Evolutionary conservation across 2,113 vertebrate species (phyloP).

Genomic region (Megalops atlanticus): DNA sequence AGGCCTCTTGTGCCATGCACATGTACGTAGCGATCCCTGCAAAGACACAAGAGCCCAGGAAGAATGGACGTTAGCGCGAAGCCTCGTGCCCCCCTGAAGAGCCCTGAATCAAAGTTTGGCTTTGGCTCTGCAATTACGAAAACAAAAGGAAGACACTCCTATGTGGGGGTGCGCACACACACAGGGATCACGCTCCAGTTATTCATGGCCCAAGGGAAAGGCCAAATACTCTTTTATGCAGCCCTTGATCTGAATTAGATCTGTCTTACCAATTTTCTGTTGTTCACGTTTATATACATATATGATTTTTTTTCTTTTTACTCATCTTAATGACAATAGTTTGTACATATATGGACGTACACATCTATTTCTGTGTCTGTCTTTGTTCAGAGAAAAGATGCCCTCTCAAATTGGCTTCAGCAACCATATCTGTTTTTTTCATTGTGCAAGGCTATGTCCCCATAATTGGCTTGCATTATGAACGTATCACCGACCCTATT

Average conservation of each 20-base stretch:
- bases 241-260: background rate
- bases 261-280: background rate
- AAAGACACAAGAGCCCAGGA: constrained; percentile 40
- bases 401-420: background rate
- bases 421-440: background rate
- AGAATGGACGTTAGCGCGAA: background rate
- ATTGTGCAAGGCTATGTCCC: background rate
- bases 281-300: too few relatives aligned
- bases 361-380: background rate
- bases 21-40: constrained; percentile 90
- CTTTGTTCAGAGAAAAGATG: background rate
- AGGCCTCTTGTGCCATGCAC: constrained; percentile 81
- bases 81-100: constrained; percentile 16
- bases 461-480: background rate
- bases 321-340: background rate
- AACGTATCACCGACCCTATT: background rate
- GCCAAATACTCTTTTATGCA: background rate
- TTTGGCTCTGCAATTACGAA: background rate
- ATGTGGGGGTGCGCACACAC: too few relatives aligned
- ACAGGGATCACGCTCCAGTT: constrained; percentile 37
- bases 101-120: background rate
- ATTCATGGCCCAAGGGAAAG: constrained; percentile 16
- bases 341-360: background rate
- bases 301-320: background rate
- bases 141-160: too few relatives aligned